Base-by-base conservation (phyloP, 92 coral and sea anemone species). In the Virgularia gustaviana region DNA sequence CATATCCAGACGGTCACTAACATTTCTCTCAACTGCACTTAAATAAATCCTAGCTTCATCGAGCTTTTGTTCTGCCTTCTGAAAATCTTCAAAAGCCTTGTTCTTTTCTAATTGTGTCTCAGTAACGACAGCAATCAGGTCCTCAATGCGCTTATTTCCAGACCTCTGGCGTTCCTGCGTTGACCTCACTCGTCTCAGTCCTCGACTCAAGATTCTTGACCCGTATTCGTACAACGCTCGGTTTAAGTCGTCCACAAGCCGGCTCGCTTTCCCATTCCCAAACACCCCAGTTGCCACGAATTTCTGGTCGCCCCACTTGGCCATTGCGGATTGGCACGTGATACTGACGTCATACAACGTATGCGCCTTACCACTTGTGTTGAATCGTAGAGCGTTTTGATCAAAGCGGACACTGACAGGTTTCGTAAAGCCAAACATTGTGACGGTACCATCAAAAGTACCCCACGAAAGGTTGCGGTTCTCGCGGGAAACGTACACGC, bases 1-100 rank as follows among this genome's bases (percentile, higher is more conserved):
- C 28, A n/a, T 30, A 20, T 30, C 32, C 34, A 68, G 20, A 49
- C 60, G 72, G 15, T 25, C 38, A 68, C 61, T 68, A 15, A 51
- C 60, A 22, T 47, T 68, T 4, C 32, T 27, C 35, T 68, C 42
- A 10, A 68, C 29, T 34, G 72, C 62, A 16, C 52, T 49, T 10
- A 81, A 57, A 13, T 22, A 45, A 43, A 33, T 43, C 36, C 65
- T 75, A 24, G 81, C 88, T 13, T 37, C 75, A 37, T 52, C 16
- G 11, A 52, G 35, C 35, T 36, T 58, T 62, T 68, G 13, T 7
- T n/a, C 24, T 12, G 75, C 53, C 30, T 2, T 34, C 20, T 29
- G 33, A 47, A 47, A 49, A 4, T 49, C 75, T 19, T 9, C 45
- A 7, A 7, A 45, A 10, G 75, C 31, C 38, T 47, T 35, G 44